Percentiles rank a stretch among this genome's conserved stretches.
phyloP scores from a whole-genome alignment of 2,113 vertebrate genomes.

The Triplophysa dalaica region DNA sequence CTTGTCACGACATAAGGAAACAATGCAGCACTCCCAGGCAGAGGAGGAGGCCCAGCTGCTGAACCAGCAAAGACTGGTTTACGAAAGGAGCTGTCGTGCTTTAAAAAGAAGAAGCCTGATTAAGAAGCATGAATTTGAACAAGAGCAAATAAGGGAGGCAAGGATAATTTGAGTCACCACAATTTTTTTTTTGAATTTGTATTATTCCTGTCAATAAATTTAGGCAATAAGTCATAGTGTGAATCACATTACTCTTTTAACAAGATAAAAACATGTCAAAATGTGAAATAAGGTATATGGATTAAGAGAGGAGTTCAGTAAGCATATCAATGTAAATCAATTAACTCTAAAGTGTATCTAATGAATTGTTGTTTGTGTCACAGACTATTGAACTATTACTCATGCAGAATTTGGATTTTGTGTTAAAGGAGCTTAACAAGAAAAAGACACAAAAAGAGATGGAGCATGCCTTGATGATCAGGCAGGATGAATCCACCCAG shows the following conservation, averaged over 20 bases:
- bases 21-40: conserved; percentile 98
- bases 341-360: background rate
- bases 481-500: conserved; percentile 96
- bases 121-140: conserved; percentile 92
- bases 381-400: background rate
- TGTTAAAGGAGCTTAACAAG: conserved; percentile 89
- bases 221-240: background rate
- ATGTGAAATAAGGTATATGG: background rate
- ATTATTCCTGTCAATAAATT: background rate
- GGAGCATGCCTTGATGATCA: conserved; percentile 97
- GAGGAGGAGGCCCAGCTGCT: conserved; percentile 97
- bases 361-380: background rate
- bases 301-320: background rate
- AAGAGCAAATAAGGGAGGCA: conserved; percentile 97
- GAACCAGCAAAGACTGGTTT: conserved; percentile 93
- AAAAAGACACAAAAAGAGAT: conserved; percentile 98
- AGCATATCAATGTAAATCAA: background rate
- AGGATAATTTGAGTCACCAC: conserved; percentile 12
- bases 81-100: conserved; percentile 91
- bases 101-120: conserved; percentile 93
- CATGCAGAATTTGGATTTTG: background rate
- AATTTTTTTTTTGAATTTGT: background rate
- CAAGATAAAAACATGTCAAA: background rate
- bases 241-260: background rate
- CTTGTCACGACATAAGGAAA: conserved; percentile 98